A percentile compares a stretch with the other conserved stretches of the same genome.
phyloP scores from a whole-genome alignment of 2,888 invertebrate genomes.

The Drosophila heteroneura region DNA sequence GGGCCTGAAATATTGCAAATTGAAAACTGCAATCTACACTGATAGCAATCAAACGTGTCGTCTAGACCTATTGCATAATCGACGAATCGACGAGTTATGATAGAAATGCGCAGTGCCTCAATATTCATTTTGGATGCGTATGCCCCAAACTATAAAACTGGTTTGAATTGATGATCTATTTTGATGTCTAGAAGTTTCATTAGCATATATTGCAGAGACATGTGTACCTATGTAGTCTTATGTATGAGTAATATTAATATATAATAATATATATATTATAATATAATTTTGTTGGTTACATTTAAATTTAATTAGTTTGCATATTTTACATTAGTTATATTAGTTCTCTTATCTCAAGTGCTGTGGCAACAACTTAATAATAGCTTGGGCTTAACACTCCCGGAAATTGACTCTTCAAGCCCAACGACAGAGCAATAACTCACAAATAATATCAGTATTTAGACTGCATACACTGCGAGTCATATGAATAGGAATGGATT shows the following conservation, averaged over 20 bases:
- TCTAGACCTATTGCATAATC: slow-evolving; percentile 22
- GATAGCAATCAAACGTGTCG: slow-evolving; percentile 25
- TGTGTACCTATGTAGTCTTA: neutral
- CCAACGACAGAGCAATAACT: slow-evolving; percentile 17
- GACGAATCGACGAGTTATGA: neutral
- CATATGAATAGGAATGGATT: neutral
- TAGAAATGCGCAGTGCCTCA: neutral
- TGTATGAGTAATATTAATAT: neutral
- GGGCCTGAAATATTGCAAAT: slow-evolving; percentile 1
- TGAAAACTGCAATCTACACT: neutral
- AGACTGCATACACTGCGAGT: slow-evolving; percentile 10
- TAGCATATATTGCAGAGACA: slow-evolving; percentile 11
- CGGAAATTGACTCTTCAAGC: slow-evolving; percentile 48
- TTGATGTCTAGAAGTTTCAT: slow-evolving; percentile 20
- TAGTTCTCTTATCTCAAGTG: slow-evolving; percentile 28
- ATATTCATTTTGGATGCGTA: neutral
- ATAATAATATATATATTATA: neutral
- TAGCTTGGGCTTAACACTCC: slow-evolving; percentile 17
- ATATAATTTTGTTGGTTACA: neutral
- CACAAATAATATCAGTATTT: slow-evolving; percentile 8
- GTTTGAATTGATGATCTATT: slow-evolving; percentile 12
- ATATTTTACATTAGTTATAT: slow-evolving; percentile 1
- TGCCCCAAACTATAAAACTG: slow-evolving; percentile 2
- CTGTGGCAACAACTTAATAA: slow-evolving; percentile 11
- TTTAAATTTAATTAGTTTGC: neutral